Conservation (phyloP, 1,140 invertebrate genomes). For the Adelges cooleyi region DNA sequence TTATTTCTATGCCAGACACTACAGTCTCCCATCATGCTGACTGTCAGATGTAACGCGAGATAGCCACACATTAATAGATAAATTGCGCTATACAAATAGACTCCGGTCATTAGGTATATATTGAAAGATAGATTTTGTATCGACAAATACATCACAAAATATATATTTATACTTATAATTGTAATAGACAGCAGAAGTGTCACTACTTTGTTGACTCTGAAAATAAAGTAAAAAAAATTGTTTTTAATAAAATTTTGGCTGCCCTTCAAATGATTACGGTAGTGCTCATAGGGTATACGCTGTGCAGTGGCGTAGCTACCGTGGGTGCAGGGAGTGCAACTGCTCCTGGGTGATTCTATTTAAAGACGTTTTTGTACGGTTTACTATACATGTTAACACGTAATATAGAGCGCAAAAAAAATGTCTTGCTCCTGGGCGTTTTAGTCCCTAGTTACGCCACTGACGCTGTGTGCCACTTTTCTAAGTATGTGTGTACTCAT, state of each 20-base stretch:
- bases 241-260: constrained; percentile 3
- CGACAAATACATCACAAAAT: constrained; percentile 50
- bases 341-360: too few species aligned
- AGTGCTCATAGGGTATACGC: too few species aligned
- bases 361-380: too few species aligned
- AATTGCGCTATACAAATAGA: constrained; percentile 30
- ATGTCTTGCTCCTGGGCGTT: too few species aligned
- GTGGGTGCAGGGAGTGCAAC: too few species aligned
- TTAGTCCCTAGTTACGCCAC: too few species aligned
- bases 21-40: constrained; percentile 48
- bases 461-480: too few species aligned
- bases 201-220: constrained; percentile 55
- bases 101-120: constrained; percentile 1
- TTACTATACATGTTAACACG: too few species aligned
- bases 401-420: too few species aligned
- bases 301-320: too few species aligned
- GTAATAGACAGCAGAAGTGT: constrained; percentile 52
- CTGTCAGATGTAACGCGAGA: constrained; percentile 50
- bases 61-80: constrained; percentile 33
- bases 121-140: constrained; percentile 16
- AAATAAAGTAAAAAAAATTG: constrained; percentile 36
- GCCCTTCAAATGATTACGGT: too few species aligned
- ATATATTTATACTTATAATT: constrained; percentile 72
- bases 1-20: constrained; percentile 29
- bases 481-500: too few species aligned